A percentile compares a stretch with the other conserved stretches of the same genome.
phyloP scores from a whole-genome alignment of 2,113 vertebrate genomes.

The Labrus mixtus region DNA sequence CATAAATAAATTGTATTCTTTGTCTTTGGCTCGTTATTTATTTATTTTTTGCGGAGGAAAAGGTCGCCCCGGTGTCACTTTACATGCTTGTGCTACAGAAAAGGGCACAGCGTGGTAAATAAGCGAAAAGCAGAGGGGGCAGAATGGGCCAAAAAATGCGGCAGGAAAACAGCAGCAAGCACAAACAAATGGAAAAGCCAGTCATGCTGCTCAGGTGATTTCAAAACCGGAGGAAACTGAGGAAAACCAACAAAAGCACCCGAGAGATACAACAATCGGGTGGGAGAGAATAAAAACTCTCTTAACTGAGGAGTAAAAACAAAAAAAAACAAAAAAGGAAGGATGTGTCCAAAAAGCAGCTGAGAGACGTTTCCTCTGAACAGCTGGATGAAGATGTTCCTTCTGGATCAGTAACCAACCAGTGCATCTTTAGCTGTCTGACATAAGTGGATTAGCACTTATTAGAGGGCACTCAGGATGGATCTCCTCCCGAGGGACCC shows the following conservation, averaged over 20 bases:
- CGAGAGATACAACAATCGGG: background rate
- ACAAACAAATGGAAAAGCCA: slow-evolving; percentile 7
- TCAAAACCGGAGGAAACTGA: background rate
- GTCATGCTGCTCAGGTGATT: background rate
- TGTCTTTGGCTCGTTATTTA: background rate
- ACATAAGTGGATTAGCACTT: slow-evolving; percentile 50
- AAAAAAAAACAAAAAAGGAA: background rate
- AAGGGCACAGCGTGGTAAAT: background rate
- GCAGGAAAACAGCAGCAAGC: background rate
- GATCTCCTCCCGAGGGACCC: background rate
- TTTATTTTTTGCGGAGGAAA: slow-evolving; percentile 11
- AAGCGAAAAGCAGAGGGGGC: slow-evolving; percentile 16
- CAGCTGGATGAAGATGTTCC: slow-evolving; percentile 10
- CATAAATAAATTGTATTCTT: background rate
- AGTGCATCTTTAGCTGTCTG: slow-evolving; percentile 29
- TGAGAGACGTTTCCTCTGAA: background rate
- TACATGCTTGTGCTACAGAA: background rate
- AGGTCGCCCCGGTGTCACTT: slow-evolving; percentile 26
- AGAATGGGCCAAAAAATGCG: slow-evolving; percentile 4
- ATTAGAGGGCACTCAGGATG: slow-evolving; percentile 37
- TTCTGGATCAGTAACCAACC: slow-evolving; percentile 30
- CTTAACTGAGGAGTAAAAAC: background rate
- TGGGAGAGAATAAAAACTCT: background rate
- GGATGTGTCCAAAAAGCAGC: background rate
- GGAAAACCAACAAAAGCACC: background rate